phyloP scores from a whole-genome alignment of 2,113 vertebrate genomes.

The Melanostigma gelatinosum region DNA sequence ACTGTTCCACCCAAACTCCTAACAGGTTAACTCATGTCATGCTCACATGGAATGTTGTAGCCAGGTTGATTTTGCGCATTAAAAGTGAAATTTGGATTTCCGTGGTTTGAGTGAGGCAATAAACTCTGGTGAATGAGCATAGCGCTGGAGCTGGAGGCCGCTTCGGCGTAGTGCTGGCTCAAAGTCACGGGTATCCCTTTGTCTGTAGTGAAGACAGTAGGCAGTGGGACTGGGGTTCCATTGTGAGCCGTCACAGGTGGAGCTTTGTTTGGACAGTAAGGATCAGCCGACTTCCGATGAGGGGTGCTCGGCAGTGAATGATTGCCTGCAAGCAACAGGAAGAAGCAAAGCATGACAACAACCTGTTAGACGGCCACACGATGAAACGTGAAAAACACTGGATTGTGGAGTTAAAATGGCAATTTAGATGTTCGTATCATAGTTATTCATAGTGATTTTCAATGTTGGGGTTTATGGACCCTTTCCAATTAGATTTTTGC shows the following conservation, averaged over 20 bases:
- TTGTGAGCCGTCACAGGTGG: constrained; percentile 62
- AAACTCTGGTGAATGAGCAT: constrained; percentile 68
- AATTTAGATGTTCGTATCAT: background rate
- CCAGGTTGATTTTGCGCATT: constrained; percentile 73
- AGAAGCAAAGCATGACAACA: constrained; percentile 8
- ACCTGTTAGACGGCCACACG: background rate
- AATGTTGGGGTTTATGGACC: background rate
- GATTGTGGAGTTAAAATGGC: background rate
- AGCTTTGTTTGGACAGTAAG: constrained; percentile 47
- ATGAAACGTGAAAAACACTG: background rate
- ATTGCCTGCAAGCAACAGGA: constrained; percentile 19
- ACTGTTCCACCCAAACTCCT: background rate
- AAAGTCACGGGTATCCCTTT: constrained; percentile 74
- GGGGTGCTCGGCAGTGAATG: constrained; percentile 67
- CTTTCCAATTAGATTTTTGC: background rate
- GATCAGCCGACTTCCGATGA: constrained; percentile 70
- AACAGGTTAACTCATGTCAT: background rate
- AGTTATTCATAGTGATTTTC: background rate
- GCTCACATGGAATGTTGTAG: constrained; percentile 81
- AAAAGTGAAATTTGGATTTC: constrained; percentile 69
- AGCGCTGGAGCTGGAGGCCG: constrained; percentile 56
- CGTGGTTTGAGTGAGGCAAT: constrained; percentile 47
- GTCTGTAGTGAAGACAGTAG: constrained; percentile 70
- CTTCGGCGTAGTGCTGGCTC: constrained; percentile 63
- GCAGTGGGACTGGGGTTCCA: constrained; percentile 76